A percentile compares a stretch with the other conserved stretches of the same genome.
phyloP scores from a whole-genome alignment of 2,888 invertebrate species.

The Chymomyza fuscimana region DNA sequence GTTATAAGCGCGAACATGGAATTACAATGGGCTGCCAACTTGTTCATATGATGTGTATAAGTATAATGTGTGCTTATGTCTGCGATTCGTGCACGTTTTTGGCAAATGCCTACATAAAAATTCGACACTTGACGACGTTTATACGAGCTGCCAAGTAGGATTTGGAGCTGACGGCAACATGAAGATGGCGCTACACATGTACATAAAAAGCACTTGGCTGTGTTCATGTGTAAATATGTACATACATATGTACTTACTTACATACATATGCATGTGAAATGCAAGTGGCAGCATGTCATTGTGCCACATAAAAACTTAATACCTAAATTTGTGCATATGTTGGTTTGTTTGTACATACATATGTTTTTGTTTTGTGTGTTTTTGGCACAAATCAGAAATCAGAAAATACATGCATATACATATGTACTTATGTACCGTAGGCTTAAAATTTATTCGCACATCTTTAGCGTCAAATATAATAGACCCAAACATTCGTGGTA shows the following conservation, averaged over 20 bases:
- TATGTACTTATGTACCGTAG: background rate
- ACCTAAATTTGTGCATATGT: background rate
- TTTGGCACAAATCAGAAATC: constrained; percentile 1
- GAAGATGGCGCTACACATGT: background rate
- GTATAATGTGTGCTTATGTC: too few relatives aligned
- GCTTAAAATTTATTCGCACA: too few relatives aligned
- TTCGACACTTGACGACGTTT: constrained; percentile 47
- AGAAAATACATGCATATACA: background rate
- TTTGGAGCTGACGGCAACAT: constrained; percentile 23
- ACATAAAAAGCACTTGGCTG: background rate
- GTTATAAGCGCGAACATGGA: background rate
- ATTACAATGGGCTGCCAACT: background rate
- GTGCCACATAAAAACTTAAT: background rate
- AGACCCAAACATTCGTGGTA: too few relatives aligned
- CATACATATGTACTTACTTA: background rate
- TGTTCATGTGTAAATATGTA: background rate
- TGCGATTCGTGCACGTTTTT: background rate
- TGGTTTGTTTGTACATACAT: background rate
- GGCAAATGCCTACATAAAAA: background rate
- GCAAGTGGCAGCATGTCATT: background rate
- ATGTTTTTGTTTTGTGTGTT: background rate
- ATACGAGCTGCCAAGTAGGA: constrained; percentile 51
- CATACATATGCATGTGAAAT: background rate
- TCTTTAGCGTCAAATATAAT: too few relatives aligned
- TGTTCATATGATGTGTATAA: too few relatives aligned